Percentiles rank a stretch among this genome's conserved stretches.
Conservation (phyloP, 1,140 invertebrate genomes). For the Nymphalis io region DNA sequence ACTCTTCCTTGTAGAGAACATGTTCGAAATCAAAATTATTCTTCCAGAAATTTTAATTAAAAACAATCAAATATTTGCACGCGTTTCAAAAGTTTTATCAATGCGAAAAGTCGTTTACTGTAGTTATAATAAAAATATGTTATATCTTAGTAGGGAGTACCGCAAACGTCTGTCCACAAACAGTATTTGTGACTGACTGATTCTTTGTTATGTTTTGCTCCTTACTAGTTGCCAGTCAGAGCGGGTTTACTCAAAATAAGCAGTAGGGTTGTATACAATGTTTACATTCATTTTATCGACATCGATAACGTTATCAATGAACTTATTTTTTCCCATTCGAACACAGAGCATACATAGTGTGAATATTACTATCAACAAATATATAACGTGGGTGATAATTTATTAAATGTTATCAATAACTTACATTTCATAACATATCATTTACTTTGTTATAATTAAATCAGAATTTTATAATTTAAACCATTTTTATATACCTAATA, state of each 20-base stretch:
- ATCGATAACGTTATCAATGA: constrained; percentile 53
- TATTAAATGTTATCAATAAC: neutral
- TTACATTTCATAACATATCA: neutral
- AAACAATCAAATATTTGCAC: constrained; percentile 33
- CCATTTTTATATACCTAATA: neutral
- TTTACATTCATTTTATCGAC: constrained; percentile 73
- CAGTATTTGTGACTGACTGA: constrained; percentile 76
- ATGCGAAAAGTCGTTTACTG: neutral
- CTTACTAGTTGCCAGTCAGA: constrained; percentile 55
- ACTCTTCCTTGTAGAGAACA: constrained; percentile 76
- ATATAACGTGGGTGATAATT: neutral
- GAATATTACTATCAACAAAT: neutral
- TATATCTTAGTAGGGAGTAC: constrained; percentile 11
- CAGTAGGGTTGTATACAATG: constrained; percentile 57
- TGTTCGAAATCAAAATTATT: constrained; percentile 31
- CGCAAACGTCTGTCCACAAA: constrained; percentile 48
- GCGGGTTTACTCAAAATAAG: constrained; percentile 60
- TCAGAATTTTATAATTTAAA: neutral
- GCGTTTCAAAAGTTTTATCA: neutral
- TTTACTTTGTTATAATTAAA: neutral
- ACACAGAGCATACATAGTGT: neutral
- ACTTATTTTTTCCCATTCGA: constrained; percentile 16
- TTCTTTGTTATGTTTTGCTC: constrained; percentile 76
- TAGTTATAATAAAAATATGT: constrained; percentile 8
- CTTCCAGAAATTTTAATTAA: constrained; percentile 8